These are phyloP conservation scores for Mico argentatus DNA, from an alignment of 2,797 vertebrate species.

Conservation along the genomic window DNA sequence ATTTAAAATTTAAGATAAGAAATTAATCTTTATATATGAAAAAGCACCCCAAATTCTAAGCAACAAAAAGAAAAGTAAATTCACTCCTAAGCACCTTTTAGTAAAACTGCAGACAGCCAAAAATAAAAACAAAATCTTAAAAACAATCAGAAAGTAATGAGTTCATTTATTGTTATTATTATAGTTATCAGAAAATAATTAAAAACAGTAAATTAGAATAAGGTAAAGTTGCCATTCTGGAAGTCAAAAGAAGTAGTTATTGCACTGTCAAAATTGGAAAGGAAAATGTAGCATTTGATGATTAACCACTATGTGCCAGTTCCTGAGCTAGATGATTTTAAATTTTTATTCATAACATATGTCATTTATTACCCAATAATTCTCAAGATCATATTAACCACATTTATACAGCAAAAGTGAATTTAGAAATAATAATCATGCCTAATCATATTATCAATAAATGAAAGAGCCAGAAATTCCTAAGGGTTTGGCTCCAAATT, in stretches of 20 bases:
- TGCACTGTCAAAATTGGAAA: not conserved
- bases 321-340: not conserved
- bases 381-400: not conserved
- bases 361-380: not conserved
- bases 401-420: not conserved
- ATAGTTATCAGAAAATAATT: not conserved
- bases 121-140: not conserved
- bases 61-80: not conserved
- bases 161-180: not conserved
- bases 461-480: not conserved
- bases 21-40: not conserved
- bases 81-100: not conserved
- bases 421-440: slow-evolving; percentile 26
- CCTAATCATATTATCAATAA: not conserved
- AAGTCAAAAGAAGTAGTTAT: not conserved
- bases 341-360: not conserved
- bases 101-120: not conserved
- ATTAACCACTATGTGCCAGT: not conserved
- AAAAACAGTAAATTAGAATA: not conserved
- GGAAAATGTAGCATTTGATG: not conserved
- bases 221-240: not conserved
- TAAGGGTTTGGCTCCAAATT: not conserved
- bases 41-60: not conserved
- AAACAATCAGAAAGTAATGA: not conserved
- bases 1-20: not conserved